Evolutionary conservation across 1,140 invertebrate species (phyloP), one percentile per base, ranked within the genome.

Genomic region (Elymnias hypermnestra): DNA sequence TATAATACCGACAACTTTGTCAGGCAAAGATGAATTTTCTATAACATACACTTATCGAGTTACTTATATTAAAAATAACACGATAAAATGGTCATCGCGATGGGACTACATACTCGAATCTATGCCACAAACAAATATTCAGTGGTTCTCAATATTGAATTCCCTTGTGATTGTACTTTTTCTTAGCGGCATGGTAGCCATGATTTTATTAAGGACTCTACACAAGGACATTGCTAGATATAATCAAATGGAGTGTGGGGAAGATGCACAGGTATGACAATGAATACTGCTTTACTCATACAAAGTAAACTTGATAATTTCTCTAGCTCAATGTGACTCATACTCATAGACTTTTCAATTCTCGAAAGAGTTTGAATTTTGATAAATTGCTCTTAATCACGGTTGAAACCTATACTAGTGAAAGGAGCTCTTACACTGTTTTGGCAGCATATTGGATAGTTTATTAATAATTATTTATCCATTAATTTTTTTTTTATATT

Each of bases 41-140:
- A 91, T 99, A 15, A 90, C 87, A 0, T 99, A 98, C 77, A 93
- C 96, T 0, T 99, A 98, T 81, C 93, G 92, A 10, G 91, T 99
- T 0, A 90, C 82, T 23, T 99, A 96, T 85, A 85, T 90, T 19
- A 88, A 89, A 76, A 93, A 98, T 72, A 92, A 95, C 65, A 89
- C 91, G 1, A 94, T 98, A 1, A 98, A 98, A 87, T 99, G 98
- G 98, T 98, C 97, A 0, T 99, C 97, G 0, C 90, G 98, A 64
- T 99, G 98, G 98, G 98, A 99, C 88, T 99, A 99, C 73, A 98
- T 99, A 54, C 87, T 99, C 31, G 96, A 99, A 82, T 98, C 97
- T 1, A 98, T 98, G 93, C 97, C 96, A 0, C 96, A 99, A 68
- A 97, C 97, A 0, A 99, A 99, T 85, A 99, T 99, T 63, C 98